phyloP scores from a whole-genome alignment of 2,113 vertebrate genomes.

The Potamarius usumacintae region DNA sequence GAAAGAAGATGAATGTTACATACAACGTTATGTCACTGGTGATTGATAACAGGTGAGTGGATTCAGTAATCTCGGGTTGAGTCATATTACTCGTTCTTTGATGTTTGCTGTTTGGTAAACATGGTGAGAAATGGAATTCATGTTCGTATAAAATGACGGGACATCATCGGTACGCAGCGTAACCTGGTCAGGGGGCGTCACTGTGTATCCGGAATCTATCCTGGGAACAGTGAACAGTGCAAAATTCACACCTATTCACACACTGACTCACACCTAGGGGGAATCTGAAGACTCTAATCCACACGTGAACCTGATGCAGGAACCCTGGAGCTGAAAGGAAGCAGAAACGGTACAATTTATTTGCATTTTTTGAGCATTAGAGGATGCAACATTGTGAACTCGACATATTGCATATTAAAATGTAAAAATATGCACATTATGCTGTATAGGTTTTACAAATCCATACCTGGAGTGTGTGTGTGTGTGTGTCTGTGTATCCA shows the following conservation, averaged over 20 bases:
- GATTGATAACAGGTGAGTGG: neutral
- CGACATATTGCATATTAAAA: neutral
- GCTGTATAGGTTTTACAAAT: neutral
- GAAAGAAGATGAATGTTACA: too few relatives aligned
- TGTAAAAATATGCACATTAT: slow-evolving; percentile 15
- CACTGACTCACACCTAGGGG: neutral
- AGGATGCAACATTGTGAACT: neutral
- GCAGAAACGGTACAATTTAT: neutral
- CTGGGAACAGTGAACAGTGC: neutral
- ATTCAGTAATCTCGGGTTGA: neutral
- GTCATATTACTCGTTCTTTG: neutral
- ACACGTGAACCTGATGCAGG: too few relatives aligned
- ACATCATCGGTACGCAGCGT: neutral
- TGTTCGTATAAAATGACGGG: neutral
- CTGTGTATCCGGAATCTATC: neutral
- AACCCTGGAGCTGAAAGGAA: neutral
- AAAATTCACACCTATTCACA: neutral
- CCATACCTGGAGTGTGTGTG: neutral
- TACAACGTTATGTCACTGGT: neutral
- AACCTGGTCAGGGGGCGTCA: neutral
- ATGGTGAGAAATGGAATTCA: neutral
- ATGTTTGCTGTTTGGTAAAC: neutral
- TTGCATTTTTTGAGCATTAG: neutral
- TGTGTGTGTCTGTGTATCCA: neutral
- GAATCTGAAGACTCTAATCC: neutral